These are phyloP conservation scores for Adoxophyes honmai DNA, from an alignment of 1,140 invertebrate genomes.

Conservation along the genomic window DNA sequence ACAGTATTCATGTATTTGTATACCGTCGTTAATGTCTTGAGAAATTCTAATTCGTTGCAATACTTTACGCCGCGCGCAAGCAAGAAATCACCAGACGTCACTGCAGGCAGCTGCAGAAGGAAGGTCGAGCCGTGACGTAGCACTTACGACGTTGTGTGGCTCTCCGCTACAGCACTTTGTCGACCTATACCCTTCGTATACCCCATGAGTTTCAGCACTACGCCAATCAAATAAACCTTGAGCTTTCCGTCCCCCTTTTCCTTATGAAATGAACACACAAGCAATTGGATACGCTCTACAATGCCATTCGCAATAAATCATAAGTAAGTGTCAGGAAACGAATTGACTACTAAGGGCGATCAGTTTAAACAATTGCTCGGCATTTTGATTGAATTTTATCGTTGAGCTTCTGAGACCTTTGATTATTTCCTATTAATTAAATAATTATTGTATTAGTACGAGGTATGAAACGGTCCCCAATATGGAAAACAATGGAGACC, in stretches of 20 bases:
- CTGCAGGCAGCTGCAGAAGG: conserved; percentile 36
- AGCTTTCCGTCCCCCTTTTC: background rate
- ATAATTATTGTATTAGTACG: background rate
- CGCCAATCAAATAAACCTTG: background rate
- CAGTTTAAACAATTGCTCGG: too few species aligned
- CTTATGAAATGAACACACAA: background rate
- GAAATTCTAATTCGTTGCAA: conserved; percentile 25
- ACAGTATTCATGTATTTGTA: too few species aligned
- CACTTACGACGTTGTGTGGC: too few species aligned
- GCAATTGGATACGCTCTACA: background rate
- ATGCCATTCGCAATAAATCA: background rate
- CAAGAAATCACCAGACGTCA: conserved; percentile 61
- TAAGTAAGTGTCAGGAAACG: too few species aligned
- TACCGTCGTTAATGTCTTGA: background rate
- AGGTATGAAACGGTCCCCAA: background rate
- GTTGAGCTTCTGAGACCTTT: too few species aligned
- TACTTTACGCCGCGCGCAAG: conserved; percentile 43
- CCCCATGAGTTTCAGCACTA: background rate
- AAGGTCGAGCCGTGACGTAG: conserved; percentile 66
- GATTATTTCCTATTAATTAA: background rate
- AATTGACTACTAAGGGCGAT: too few species aligned
- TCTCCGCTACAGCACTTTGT: too few species aligned
- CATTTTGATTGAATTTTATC: too few species aligned
- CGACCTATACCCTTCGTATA: background rate
- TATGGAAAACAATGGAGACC: conserved; percentile 7